A percentile compares a stretch with the other conserved stretches of the same genome.
Conservation (phyloP, 1,140 invertebrate genomes). For the Dryas iulia region DNA sequence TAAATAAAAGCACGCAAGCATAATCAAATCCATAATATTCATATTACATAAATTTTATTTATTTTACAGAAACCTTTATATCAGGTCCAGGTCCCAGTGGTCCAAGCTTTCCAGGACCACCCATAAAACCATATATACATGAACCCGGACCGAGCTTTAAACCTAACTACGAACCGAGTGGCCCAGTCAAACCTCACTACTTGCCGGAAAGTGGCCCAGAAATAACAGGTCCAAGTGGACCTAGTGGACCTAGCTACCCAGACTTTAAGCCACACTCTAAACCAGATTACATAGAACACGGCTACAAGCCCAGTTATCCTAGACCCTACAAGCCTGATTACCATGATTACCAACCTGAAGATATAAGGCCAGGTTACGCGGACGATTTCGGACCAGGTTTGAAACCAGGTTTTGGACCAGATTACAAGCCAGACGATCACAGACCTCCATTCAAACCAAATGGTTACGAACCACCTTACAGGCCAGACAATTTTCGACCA, state of each 20-base stretch:
- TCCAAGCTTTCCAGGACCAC: conserved; percentile 37
- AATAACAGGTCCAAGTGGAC: conserved; percentile 15
- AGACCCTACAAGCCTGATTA: conserved; percentile 9
- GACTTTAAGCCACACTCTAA: conserved; percentile 13
- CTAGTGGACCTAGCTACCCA: conserved; percentile 16
- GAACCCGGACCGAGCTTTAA: conserved; percentile 33
- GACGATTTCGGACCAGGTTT: conserved; percentile 16
- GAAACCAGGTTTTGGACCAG: conserved; percentile 1
- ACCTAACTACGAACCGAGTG: conserved; percentile 34
- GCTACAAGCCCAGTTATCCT: conserved; percentile 34
- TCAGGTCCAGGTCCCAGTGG: conserved; percentile 54
- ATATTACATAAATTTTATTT: too few relatives aligned
- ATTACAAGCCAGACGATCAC: not conserved
- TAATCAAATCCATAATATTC: too few relatives aligned
- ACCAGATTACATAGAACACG: conserved; percentile 15
- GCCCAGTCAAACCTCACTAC: conserved; percentile 32
- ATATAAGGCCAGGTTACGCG: conserved; percentile 11
- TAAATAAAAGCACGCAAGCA: too few relatives aligned
- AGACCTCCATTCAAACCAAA: conserved; percentile 21
- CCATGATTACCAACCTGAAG: not conserved
- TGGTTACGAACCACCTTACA: not conserved
- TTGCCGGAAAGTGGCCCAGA: conserved; percentile 36
- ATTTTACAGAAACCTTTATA: conserved; percentile 47
- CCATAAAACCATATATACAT: conserved; percentile 14
- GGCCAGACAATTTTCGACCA: conserved; percentile 15